A percentile compares a stretch with the other conserved stretches of the same genome.
These are phyloP conservation scores for Anoplophora glabripennis DNA, from an alignment of 1,140 invertebrate genomes.

Conservation along the genomic window DNA sequence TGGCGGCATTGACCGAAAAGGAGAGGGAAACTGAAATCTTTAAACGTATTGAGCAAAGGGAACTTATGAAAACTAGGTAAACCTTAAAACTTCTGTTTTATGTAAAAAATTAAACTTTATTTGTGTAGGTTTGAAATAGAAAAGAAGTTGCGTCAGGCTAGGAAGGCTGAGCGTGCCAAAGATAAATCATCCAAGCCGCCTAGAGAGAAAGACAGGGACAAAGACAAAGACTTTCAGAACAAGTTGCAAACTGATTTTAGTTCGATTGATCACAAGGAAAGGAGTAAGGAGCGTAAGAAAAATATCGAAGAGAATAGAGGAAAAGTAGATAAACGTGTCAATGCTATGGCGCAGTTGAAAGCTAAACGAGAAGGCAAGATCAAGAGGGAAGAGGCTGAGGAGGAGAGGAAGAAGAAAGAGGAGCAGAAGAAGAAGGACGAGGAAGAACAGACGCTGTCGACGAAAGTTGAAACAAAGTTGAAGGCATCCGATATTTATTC, in stretches of 20 bases:
- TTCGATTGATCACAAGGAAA: slow-evolving; percentile 69
- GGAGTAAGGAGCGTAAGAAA: slow-evolving; percentile 86
- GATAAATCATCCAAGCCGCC: slow-evolving; percentile 52
- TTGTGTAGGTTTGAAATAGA: slow-evolving; percentile 88
- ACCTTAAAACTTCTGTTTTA: slow-evolving; percentile 2
- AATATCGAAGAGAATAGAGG: slow-evolving; percentile 84
- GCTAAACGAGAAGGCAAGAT: slow-evolving; percentile 77
- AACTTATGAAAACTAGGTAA: slow-evolving; percentile 84
- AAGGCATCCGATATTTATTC: slow-evolving; percentile 96
- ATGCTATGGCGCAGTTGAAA: slow-evolving; percentile 88
- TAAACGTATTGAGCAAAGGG: slow-evolving; percentile 90
- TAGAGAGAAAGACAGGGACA: slow-evolving; percentile 60
- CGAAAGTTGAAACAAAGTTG: slow-evolving; percentile 60
- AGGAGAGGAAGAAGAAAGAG: slow-evolving; percentile 52
- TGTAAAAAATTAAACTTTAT: too few relatives aligned
- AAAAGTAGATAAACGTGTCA: slow-evolving; percentile 77
- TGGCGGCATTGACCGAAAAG: slow-evolving; percentile 94
- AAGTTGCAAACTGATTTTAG: slow-evolving; percentile 46
- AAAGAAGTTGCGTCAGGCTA: slow-evolving; percentile 84
- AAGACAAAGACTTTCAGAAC: slow-evolving; percentile 51
- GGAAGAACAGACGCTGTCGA: slow-evolving; percentile 57
- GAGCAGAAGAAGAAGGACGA: slow-evolving; percentile 59
- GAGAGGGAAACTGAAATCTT: slow-evolving; percentile 97
- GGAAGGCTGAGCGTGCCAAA: slow-evolving; percentile 75
- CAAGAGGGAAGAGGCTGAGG: slow-evolving; percentile 56